Conservation (phyloP, 2,113 vertebrate species). For the Channa maculata region DNA sequence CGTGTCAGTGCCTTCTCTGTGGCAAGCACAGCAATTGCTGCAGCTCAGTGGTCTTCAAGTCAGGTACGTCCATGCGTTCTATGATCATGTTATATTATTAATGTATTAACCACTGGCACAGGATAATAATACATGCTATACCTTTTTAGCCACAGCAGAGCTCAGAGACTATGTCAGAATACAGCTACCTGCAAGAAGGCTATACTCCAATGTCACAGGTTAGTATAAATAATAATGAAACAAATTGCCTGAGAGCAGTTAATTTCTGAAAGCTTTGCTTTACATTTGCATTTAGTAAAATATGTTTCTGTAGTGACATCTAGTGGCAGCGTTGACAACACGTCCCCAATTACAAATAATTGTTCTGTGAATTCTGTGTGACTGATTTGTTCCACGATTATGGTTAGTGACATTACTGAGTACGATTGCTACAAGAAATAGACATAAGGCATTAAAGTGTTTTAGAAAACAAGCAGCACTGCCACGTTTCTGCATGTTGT, state of each 20-base stretch:
- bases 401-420: background rate
- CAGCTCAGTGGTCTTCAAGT: conserved; percentile 98
- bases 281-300: background rate
- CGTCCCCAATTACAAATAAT: background rate
- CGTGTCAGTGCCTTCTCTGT: conserved; percentile 97
- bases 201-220: conserved; percentile 91
- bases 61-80: conserved; percentile 84
- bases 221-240: conserved; percentile 35
- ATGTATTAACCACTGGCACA: background rate
- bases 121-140: background rate
- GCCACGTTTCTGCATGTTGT: too few relatives aligned
- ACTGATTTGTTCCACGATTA: too few relatives aligned
- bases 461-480: too few relatives aligned
- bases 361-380: too few relatives aligned
- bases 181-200: conserved; percentile 92
- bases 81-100: background rate
- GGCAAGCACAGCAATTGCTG: conserved; percentile 97
- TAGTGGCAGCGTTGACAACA: conserved; percentile 2
- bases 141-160: conserved; percentile 88
- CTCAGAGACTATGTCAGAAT: conserved; percentile 89
- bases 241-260: background rate
- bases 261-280: fast-evolving
- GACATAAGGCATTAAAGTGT: too few relatives aligned
- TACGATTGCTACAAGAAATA: too few relatives aligned
- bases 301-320: background rate